These are phyloP conservation scores for Clarias macrocephalus DNA, from an alignment of 2,113 vertebrate species.

Conservation along the genomic window DNA sequence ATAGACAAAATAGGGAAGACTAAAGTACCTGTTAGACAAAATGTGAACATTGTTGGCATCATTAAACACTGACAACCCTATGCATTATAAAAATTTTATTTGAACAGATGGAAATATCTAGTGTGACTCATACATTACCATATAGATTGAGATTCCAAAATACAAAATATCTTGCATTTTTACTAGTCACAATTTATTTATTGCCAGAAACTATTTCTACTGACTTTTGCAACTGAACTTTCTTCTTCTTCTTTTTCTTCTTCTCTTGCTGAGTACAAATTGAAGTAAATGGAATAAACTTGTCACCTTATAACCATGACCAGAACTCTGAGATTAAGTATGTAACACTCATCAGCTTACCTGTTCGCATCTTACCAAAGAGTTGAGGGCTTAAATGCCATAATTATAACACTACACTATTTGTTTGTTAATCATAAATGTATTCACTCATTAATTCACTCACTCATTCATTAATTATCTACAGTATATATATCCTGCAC, in stretches of 20 bases:
- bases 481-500: no score
- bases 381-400: background rate
- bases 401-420: background rate
- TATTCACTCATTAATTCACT: no score
- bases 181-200: background rate
- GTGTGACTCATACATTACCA: background rate
- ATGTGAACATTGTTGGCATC: background rate
- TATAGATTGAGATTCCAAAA: background rate
- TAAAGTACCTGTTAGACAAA: background rate
- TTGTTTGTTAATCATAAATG: background rate
- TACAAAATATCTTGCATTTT: background rate
- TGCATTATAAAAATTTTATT: background rate
- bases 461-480: no score
- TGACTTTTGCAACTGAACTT: background rate
- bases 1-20: background rate
- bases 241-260: background rate
- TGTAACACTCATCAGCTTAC: background rate
- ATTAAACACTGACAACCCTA: background rate
- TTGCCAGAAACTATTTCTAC: background rate
- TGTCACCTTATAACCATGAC: background rate
- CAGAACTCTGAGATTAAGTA: background rate
- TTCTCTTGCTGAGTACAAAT: background rate
- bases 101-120: background rate
- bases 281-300: background rate
- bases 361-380: background rate